phyloP scores from a whole-genome alignment of 2,888 invertebrate genomes.

The Phragmatobia fuliginosa region DNA sequence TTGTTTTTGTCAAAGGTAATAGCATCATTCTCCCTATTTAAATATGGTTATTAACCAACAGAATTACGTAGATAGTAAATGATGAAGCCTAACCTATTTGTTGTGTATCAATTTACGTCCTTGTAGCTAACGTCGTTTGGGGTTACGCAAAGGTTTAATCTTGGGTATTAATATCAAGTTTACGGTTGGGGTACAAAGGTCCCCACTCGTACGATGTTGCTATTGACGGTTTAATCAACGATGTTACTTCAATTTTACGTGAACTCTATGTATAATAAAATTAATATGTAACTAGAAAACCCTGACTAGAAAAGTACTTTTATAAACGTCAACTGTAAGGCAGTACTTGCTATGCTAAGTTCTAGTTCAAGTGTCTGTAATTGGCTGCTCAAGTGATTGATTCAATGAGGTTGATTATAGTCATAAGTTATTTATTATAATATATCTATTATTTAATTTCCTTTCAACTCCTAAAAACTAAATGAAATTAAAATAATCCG shows the following conservation, averaged over 20 bases:
- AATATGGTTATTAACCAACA: background rate
- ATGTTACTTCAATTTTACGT: background rate
- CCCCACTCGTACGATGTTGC: conserved; percentile 12
- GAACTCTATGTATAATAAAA: background rate
- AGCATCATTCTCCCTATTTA: conserved; percentile 1
- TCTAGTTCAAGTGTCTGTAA: no score
- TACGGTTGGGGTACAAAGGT: conserved; percentile 24
- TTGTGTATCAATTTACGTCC: conserved; percentile 30
- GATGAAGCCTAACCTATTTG: conserved; percentile 27
- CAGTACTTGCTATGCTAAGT: no score
- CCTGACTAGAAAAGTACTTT: no score
- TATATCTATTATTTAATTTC: no score
- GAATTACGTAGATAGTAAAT: conserved; percentile 18
- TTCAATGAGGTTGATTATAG: no score
- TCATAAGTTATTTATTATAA: no score
- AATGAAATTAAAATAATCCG: no score
- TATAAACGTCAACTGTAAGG: no score
- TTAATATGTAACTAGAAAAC: no score
- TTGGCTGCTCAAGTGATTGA: no score
- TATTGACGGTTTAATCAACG: conserved; percentile 6
- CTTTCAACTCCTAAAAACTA: no score
- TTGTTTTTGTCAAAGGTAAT: conserved; percentile 3
- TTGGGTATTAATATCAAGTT: conserved; percentile 39
- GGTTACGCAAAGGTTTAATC: conserved; percentile 25
- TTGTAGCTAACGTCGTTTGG: conserved; percentile 30